phyloP scores from a whole-genome alignment of 2,113 vertebrate species.

The Vulpes ferrilata region DNA sequence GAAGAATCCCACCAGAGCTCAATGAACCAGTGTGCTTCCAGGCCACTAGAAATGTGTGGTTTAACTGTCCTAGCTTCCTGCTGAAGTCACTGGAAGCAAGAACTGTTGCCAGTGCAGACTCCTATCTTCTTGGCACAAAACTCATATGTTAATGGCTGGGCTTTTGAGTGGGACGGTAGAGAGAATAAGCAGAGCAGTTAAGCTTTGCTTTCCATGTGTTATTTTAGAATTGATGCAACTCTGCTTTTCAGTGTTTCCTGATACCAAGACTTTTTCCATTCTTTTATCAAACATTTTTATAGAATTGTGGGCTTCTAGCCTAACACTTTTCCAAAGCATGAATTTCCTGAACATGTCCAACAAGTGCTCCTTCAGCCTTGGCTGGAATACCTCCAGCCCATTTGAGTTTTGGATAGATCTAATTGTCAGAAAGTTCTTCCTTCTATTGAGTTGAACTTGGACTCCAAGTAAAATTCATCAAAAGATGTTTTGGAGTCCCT shows the following conservation, averaged over 20 bases:
- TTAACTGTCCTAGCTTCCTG: neutral
- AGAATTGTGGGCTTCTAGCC: neutral
- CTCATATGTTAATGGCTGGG: neutral
- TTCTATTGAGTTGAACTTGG: slow-evolving; percentile 6
- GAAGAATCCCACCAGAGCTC: neutral
- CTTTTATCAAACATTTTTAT: slow-evolving; percentile 44
- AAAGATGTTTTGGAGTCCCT: neutral
- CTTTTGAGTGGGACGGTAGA: neutral
- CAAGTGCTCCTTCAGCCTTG: neutral
- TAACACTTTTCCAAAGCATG: neutral
- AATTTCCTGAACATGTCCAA: neutral
- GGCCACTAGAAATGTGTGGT: neutral
- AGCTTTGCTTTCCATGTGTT: neutral
- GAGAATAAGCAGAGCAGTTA: neutral
- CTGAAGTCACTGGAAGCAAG: neutral
- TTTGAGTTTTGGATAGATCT: neutral
- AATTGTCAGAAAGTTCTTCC: slow-evolving; percentile 9
- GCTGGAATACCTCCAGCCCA: neutral
- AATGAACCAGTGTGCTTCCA: neutral
- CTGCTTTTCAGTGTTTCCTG: neutral
- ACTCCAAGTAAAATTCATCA: neutral
- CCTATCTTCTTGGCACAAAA: neutral
- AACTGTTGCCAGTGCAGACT: fast-evolving
- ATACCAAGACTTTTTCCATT: neutral
- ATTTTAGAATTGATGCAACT: neutral